Evolutionary conservation across 1,140 invertebrate species (phyloP).

Genomic region (Drosophila willistoni): DNA sequence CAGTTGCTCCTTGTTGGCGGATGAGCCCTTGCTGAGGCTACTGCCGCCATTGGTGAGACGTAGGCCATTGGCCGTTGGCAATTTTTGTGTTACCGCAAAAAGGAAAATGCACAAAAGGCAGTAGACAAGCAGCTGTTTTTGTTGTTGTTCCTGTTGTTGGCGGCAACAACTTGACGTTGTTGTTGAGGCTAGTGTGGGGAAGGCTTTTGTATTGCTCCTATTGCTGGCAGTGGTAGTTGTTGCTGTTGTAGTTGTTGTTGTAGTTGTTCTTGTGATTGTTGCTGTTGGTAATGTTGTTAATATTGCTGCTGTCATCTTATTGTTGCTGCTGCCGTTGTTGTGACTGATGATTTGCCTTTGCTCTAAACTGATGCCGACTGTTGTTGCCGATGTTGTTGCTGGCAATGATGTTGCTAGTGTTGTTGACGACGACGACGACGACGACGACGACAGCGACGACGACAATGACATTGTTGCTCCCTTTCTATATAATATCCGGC

Average conservation of each 20-base stretch:
- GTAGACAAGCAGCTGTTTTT: slow-evolving; percentile 30
- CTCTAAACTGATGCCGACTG: slow-evolving; percentile 8
- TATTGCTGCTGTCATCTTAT: slow-evolving; percentile 23
- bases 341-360: slow-evolving; percentile 4
- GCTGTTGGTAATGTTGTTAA: slow-evolving; percentile 54
- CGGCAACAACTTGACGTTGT: too few species aligned
- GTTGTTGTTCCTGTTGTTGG: background rate
- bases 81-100: slow-evolving; percentile 14
- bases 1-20: slow-evolving; percentile 81
- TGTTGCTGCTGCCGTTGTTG: slow-evolving; percentile 18
- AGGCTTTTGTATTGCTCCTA: slow-evolving; percentile 3
- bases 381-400: slow-evolving; percentile 7
- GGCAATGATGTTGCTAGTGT: background rate
- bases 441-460: background rate
- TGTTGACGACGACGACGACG: background rate
- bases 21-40: slow-evolving; percentile 62
- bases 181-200: background rate
- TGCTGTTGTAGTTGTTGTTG: slow-evolving; percentile 12
- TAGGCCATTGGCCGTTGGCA: slow-evolving; percentile 34
- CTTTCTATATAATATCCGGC: background rate
- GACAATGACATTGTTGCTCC: slow-evolving; percentile 7
- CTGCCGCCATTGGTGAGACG: slow-evolving; percentile 69
- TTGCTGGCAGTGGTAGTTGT: slow-evolving; percentile 12
- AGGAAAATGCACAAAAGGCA: slow-evolving; percentile 36
- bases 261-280: slow-evolving; percentile 30